phyloP scores from a whole-genome alignment of 2,888 invertebrate species.

The Nomada ruficornis region DNA sequence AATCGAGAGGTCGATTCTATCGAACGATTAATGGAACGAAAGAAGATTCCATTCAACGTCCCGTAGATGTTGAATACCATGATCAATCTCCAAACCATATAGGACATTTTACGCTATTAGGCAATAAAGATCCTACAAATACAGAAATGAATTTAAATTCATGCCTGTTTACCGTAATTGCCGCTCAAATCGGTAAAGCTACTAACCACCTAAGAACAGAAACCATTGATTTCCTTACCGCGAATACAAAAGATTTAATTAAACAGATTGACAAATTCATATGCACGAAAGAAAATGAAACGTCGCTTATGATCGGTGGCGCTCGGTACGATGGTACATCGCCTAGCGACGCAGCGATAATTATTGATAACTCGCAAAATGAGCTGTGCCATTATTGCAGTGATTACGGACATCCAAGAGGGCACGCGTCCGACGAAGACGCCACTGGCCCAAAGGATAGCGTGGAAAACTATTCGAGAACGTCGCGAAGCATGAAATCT shows the following conservation, averaged over 20 bases:
- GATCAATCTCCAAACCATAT: neutral
- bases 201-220: conserved; percentile 53
- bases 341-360: conserved; percentile 45
- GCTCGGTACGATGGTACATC: conserved; percentile 70
- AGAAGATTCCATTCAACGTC: neutral
- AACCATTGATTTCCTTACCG: conserved; percentile 52
- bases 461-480: conserved; percentile 73
- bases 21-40: conserved; percentile 40
- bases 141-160: conserved; percentile 61
- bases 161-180: conserved; percentile 73
- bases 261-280: conserved; percentile 50
- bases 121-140: conserved; percentile 55
- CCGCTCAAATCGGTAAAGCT: conserved; percentile 61
- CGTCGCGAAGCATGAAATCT: conserved; percentile 56
- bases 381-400: conserved; percentile 46
- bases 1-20: conserved; percentile 16
- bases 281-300: conserved; percentile 9
- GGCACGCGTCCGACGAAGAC: conserved; percentile 69
- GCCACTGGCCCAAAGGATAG: conserved; percentile 61
- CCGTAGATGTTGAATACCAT: conserved; percentile 69
- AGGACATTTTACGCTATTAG: conserved; percentile 74
- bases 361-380: conserved; percentile 74
- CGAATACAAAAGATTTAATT: conserved; percentile 52
- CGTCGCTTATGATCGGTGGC: conserved; percentile 70
- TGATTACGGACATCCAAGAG: conserved; percentile 73